phyloP scores from a whole-genome alignment of 2,888 invertebrate species.

The Cyrtodaria siliqua region DNA sequence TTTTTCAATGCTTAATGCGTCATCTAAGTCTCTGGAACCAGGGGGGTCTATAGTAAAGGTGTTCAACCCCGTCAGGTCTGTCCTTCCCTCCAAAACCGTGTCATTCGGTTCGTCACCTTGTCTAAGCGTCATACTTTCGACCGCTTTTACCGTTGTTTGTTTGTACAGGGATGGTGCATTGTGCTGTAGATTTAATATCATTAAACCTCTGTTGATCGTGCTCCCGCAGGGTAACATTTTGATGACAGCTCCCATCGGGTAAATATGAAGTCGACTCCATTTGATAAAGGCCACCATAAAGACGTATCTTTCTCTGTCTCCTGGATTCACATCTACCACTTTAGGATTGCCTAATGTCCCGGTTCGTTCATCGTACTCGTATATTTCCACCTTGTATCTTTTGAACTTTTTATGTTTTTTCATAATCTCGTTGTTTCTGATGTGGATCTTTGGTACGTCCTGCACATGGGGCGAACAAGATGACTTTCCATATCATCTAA shows the following conservation, averaged over 20 bases:
- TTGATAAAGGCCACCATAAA: slow-evolving; percentile 63
- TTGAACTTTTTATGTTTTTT: slow-evolving; percentile 4
- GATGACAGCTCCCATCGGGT: slow-evolving; percentile 67
- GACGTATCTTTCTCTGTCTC: slow-evolving; percentile 50
- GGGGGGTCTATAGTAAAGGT: slow-evolving; percentile 68
- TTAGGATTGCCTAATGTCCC: slow-evolving; percentile 47
- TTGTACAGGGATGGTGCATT: slow-evolving; percentile 43
- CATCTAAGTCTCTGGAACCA: slow-evolving; percentile 64
- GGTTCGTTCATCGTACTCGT: slow-evolving; percentile 58
- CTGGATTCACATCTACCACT: slow-evolving; percentile 47
- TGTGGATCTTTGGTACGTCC: slow-evolving; percentile 69
- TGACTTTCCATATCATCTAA: slow-evolving; percentile 60
- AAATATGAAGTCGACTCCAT: slow-evolving; percentile 59
- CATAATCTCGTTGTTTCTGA: slow-evolving; percentile 17
- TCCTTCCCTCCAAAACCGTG: slow-evolving; percentile 14
- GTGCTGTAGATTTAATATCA: slow-evolving; percentile 40
- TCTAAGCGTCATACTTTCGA: slow-evolving; percentile 10
- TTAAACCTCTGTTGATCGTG: slow-evolving; percentile 26
- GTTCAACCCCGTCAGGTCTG: slow-evolving; percentile 44
- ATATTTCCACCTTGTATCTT: slow-evolving; percentile 44
- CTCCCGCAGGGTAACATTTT: slow-evolving; percentile 48
- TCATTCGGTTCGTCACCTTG: background rate
- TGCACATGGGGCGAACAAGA: slow-evolving; percentile 68
- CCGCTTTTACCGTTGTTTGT: slow-evolving; percentile 15
- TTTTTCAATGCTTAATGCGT: slow-evolving; percentile 59